phyloP scores from a whole-genome alignment of 2,888 invertebrate species.

The Lissocephala sabroskyi region DNA sequence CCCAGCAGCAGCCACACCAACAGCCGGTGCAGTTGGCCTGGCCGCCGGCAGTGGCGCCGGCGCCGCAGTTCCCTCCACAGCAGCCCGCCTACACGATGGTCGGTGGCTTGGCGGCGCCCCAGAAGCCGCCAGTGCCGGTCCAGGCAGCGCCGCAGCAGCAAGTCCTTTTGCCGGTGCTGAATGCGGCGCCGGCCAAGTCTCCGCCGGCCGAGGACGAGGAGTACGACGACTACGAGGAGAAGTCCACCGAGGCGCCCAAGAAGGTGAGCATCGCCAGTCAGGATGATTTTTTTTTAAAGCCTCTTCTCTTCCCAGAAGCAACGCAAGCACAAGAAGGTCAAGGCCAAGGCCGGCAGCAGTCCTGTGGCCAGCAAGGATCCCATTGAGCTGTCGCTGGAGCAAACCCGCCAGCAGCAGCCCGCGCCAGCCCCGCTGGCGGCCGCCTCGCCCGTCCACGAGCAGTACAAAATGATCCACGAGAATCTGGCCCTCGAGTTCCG shows the following conservation, averaged over 20 bases:
- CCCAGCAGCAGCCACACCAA: slow-evolving; percentile 24
- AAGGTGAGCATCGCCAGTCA: slow-evolving; percentile 53
- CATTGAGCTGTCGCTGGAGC: slow-evolving; percentile 50
- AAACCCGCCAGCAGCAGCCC: slow-evolving; percentile 34
- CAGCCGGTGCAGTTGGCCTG: slow-evolving; percentile 50
- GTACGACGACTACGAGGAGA: slow-evolving; percentile 62
- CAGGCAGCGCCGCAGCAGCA: slow-evolving; percentile 25
- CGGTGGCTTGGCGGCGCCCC: neutral
- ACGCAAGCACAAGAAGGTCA: slow-evolving; percentile 65
- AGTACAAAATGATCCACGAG: slow-evolving; percentile 70
- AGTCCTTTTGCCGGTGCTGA: slow-evolving; percentile 32
- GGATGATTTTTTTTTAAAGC: too few relatives aligned
- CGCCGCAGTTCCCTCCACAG: slow-evolving; percentile 13
- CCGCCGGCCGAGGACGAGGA: slow-evolving; percentile 42
- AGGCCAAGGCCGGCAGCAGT: slow-evolving; percentile 34
- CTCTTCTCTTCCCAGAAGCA: slow-evolving; percentile 39
- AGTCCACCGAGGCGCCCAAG: slow-evolving; percentile 67
- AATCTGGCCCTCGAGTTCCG: slow-evolving; percentile 71
- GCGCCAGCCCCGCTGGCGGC: slow-evolving; percentile 34
- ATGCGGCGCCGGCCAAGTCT: slow-evolving; percentile 35
- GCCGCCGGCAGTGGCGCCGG: slow-evolving; percentile 31
- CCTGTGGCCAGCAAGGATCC: slow-evolving; percentile 39
- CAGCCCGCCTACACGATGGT: slow-evolving; percentile 7
- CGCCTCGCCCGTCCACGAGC: slow-evolving; percentile 67
- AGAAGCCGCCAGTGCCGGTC: neutral